Conservation (phyloP, 2,888 invertebrate genomes). For the Chironomus riparius region DNA sequence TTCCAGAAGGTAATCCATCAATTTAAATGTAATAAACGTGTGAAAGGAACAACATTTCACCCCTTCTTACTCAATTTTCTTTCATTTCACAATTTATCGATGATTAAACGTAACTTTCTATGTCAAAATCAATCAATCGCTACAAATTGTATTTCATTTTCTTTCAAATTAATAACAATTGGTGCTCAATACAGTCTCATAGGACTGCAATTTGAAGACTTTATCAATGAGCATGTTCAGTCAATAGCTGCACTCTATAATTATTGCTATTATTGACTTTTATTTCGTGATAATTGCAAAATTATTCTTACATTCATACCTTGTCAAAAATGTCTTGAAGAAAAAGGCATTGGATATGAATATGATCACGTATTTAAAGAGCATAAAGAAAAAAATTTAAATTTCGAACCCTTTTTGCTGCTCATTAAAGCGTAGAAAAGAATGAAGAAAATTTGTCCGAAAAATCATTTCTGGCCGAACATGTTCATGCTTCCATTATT, state of each 20-base stretch:
- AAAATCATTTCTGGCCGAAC: not conserved
- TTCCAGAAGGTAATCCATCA: slow-evolving; percentile 10
- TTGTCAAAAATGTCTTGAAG: not conserved
- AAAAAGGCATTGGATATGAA: no score
- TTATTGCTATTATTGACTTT: no score
- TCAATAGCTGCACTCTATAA: not conserved
- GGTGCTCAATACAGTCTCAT: not conserved
- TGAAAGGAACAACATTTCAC: not conserved
- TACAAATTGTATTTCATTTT: not conserved
- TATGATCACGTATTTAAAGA: not conserved
- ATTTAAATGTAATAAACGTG: slow-evolving; percentile 14
- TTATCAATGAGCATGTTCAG: not conserved
- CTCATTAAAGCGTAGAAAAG: slow-evolving; percentile 15
- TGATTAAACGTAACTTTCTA: not conserved
- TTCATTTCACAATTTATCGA: not conserved
- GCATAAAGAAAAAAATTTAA: not conserved
- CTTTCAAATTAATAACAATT: not conserved
- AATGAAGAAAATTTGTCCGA: not conserved
- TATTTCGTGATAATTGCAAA: no score
- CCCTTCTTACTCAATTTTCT: slow-evolving; percentile 6
- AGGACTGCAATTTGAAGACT: not conserved
- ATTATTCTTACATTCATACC: no score
- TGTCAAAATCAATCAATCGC: slow-evolving; percentile 3
- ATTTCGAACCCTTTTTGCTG: slow-evolving; percentile 6
- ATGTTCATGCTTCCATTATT: not conserved